Evolutionary conservation across 1,140 invertebrate species (phyloP).

Genomic region (Drosophila sp.): DNA sequence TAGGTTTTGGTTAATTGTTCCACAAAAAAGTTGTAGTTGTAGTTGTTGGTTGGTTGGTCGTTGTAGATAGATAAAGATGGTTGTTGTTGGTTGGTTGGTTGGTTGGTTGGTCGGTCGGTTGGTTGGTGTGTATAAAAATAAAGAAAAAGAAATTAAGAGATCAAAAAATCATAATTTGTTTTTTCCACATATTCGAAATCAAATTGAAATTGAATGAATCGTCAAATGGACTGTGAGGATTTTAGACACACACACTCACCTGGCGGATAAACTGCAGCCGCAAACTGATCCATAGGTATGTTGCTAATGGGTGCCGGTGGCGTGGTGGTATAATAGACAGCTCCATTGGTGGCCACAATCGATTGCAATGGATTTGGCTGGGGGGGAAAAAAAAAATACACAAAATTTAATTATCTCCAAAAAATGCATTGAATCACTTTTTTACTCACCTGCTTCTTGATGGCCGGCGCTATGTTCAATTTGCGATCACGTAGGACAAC

Average conservation of each 20-base stretch:
- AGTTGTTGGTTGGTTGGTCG: conserved; percentile 36
- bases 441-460: conserved; percentile 90
- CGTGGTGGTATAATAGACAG: conserved; percentile 82
- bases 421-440: neutral
- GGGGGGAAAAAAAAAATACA: conserved; percentile 12
- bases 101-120: conserved; percentile 25
- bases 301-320: conserved; percentile 82
- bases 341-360: conserved; percentile 82
- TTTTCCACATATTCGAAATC: neutral
- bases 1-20: conserved; percentile 69
- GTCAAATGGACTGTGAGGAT: no score
- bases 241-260: conserved; percentile 49
- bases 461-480: conserved; percentile 94
- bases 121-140: conserved; percentile 59
- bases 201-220: neutral
- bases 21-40: conserved; percentile 34
- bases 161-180: conserved; percentile 49
- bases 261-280: conserved; percentile 82
- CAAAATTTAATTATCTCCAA: neutral
- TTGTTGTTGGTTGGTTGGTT: conserved; percentile 35
- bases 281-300: conserved; percentile 83
- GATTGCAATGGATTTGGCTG: conserved; percentile 74
- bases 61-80: conserved; percentile 29
- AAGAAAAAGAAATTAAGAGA: conserved; percentile 58
- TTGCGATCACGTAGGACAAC: conserved; percentile 92